Percentiles rank a stretch among this genome's conserved stretches.
Evolutionary conservation across 1,140 invertebrate species (phyloP).

Genomic region (Lithobius niger): DNA sequence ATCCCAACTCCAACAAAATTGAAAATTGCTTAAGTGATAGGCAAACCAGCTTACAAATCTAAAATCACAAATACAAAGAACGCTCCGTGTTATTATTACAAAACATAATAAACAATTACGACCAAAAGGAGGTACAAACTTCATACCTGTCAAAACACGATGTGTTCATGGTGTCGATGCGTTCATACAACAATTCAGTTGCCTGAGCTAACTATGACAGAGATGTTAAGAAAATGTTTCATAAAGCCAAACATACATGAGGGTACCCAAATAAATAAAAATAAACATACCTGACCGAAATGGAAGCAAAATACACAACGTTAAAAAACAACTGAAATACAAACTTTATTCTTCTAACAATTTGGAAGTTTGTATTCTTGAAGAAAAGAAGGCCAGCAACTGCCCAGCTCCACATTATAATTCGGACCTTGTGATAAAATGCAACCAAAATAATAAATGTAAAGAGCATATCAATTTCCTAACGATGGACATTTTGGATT

Average conservation of each 20-base stretch:
- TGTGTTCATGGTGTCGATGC: constrained; percentile 93
- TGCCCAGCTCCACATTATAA: too few relatives aligned
- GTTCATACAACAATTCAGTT: constrained; percentile 89
- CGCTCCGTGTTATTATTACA: not conserved
- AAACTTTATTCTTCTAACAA: too few relatives aligned
- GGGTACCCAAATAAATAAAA: constrained; percentile 7
- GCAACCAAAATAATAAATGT: too few relatives aligned
- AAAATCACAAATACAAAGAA: too few relatives aligned
- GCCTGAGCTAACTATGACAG: constrained; percentile 84
- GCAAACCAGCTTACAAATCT: constrained; percentile 94
- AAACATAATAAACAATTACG: constrained; percentile 9
- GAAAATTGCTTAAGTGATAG: constrained; percentile 98
- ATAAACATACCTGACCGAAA: too few relatives aligned
- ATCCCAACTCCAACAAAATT: constrained; percentile 98
- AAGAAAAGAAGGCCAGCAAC: too few relatives aligned
- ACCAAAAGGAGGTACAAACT: too few relatives aligned
- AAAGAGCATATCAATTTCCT: too few relatives aligned
- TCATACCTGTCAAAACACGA: constrained; percentile 88
- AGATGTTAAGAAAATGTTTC: too few relatives aligned
- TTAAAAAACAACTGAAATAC: constrained; percentile 11
- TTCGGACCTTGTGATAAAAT: too few relatives aligned
- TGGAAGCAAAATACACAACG: constrained; percentile 17
- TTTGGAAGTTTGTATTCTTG: too few relatives aligned
- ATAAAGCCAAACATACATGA: constrained; percentile 6
- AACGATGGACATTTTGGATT: too few relatives aligned